Evolutionary conservation across 2,888 invertebrate genomes (phyloP).

Genomic region (Synergus itoensis): DNA sequence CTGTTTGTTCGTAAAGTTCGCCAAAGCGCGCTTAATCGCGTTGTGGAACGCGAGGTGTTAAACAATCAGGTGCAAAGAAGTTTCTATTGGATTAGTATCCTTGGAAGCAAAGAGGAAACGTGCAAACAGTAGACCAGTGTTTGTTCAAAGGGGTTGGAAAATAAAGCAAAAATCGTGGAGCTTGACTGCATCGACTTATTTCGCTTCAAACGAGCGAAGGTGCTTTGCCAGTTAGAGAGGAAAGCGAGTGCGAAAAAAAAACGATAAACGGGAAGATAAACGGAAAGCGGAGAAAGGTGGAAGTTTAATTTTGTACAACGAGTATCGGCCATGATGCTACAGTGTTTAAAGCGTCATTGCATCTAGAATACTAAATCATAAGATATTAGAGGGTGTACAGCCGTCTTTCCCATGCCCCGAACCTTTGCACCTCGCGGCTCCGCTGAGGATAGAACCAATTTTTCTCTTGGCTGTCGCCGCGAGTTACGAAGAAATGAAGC

Average conservation of each 20-base stretch:
- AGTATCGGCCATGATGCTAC: slow-evolving; percentile 53
- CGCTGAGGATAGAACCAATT: slow-evolving; percentile 69
- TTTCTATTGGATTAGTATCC: slow-evolving; percentile 58
- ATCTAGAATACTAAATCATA: slow-evolving; percentile 74
- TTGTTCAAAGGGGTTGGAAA: slow-evolving; percentile 50
- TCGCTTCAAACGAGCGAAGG: slow-evolving; percentile 37
- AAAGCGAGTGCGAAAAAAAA: slow-evolving; percentile 40
- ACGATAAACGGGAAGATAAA: slow-evolving; percentile 44
- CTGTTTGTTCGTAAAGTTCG: slow-evolving; percentile 41
- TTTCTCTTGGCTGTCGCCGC: slow-evolving; percentile 73
- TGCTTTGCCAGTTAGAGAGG: slow-evolving; percentile 39
- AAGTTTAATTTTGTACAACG: slow-evolving; percentile 71
- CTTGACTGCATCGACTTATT: slow-evolving; percentile 48
- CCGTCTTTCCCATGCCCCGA: slow-evolving; percentile 40
- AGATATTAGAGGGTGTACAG: slow-evolving; percentile 71
- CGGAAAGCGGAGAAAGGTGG: slow-evolving; percentile 51
- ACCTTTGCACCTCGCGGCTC: slow-evolving; percentile 41
- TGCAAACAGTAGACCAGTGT: slow-evolving; percentile 50
- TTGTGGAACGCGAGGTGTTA: slow-evolving; percentile 49
- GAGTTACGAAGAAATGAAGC: slow-evolving; percentile 73
- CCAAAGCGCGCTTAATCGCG: slow-evolving; percentile 54
- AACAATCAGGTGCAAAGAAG: slow-evolving; percentile 55
- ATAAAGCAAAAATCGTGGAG: slow-evolving; percentile 51
- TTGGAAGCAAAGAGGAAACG: slow-evolving; percentile 52
- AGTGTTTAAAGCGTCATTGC: slow-evolving; percentile 71